Evolutionary conservation across 1,140 invertebrate genomes (phyloP).

Genomic region (Aphidius ervi): DNA sequence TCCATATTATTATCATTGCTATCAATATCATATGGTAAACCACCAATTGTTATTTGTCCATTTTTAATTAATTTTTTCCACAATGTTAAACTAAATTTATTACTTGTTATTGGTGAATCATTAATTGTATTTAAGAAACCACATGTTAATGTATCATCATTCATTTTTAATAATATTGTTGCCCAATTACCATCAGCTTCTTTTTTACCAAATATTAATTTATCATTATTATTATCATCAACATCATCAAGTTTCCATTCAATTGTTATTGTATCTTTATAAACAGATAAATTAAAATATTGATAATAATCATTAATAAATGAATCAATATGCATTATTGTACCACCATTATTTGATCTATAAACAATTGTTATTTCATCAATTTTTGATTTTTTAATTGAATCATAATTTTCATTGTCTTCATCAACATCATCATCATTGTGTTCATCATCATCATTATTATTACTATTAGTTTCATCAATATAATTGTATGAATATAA

Average conservation of each 20-base stretch:
- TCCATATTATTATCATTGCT: no score
- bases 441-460: conserved; percentile 27
- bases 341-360: conserved; percentile 70
- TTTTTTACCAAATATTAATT: conserved; percentile 59
- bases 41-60: conserved; percentile 50
- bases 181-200: conserved; percentile 66
- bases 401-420: neutral
- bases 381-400: conserved; percentile 36
- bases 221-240: conserved; percentile 46
- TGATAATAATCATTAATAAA: conserved; percentile 11
- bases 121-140: conserved; percentile 37
- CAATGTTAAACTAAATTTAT: conserved; percentile 53
- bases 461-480: conserved; percentile 34
- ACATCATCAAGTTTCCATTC: conserved; percentile 60
- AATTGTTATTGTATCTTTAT: conserved; percentile 63
- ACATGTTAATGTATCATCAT: conserved; percentile 55
- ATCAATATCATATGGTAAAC: conserved; percentile 28
- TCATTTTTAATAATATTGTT: conserved; percentile 57
- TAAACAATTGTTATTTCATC: conserved; percentile 59
- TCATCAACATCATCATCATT: conserved; percentile 23
- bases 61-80: conserved; percentile 58
- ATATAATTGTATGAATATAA: conserved; percentile 53
- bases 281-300: conserved; percentile 69
- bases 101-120: conserved; percentile 32
- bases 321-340: conserved; percentile 58